phyloP scores from a whole-genome alignment of 2,888 invertebrate genomes.

The Magallana nippona region DNA sequence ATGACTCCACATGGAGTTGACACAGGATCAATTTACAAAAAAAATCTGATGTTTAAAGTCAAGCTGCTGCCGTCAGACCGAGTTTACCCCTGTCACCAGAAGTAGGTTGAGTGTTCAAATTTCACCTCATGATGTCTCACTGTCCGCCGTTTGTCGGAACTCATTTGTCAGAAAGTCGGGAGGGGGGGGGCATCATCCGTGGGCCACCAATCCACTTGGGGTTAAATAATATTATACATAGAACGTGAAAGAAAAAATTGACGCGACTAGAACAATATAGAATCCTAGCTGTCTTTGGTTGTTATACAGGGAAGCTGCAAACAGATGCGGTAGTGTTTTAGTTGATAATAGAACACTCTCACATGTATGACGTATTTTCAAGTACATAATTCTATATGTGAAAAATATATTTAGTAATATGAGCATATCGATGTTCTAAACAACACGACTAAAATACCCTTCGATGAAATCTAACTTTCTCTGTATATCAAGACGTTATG shows the following conservation, averaged over 20 bases:
- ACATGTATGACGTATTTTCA: too few species aligned
- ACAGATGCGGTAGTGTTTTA: too few species aligned
- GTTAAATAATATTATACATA: not conserved
- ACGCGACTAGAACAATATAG: too few species aligned
- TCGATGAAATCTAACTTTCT: too few species aligned
- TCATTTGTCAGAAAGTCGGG: not conserved
- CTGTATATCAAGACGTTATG: too few species aligned
- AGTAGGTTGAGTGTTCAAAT: not conserved
- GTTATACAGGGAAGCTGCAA: too few species aligned
- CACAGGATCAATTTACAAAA: slow-evolving; percentile 27
- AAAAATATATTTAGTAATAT: too few species aligned
- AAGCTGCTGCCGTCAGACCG: not conserved
- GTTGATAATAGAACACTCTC: too few species aligned
- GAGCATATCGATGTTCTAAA: too few species aligned
- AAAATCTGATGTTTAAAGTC: not conserved
- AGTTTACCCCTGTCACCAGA: not conserved
- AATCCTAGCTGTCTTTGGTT: too few species aligned
- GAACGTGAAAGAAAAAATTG: not conserved
- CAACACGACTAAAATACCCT: too few species aligned
- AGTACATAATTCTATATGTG: too few species aligned
- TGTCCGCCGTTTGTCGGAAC: not conserved
- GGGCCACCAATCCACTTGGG: not conserved
- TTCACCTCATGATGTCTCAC: not conserved
- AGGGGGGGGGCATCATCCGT: not conserved
- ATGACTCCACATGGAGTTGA: not conserved